phyloP scores from a whole-genome alignment of 1,140 invertebrate genomes.

The Lethrus apterus region DNA sequence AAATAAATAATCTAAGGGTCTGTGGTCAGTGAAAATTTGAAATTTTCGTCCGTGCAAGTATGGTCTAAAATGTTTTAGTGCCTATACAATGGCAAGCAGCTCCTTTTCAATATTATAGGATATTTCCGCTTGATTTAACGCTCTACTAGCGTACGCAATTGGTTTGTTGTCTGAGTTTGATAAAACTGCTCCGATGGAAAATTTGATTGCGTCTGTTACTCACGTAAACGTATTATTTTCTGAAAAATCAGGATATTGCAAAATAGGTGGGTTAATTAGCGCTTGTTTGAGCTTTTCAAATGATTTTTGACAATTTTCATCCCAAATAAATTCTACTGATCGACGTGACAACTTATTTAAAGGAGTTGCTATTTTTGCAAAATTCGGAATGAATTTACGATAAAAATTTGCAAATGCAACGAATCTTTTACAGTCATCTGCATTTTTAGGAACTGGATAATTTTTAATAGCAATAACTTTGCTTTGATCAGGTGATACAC shows the following conservation, averaged over 20 bases:
- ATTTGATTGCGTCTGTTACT: conserved; percentile 27
- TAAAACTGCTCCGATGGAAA: conserved; percentile 29
- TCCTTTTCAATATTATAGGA: conserved; percentile 33
- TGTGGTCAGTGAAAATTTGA: conserved; percentile 7
- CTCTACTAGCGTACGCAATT: conserved; percentile 39
- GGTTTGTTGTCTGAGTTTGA: conserved; percentile 22
- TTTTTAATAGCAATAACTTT: conserved; percentile 22
- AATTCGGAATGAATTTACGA: conserved; percentile 6
- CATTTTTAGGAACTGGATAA: conserved; percentile 25
- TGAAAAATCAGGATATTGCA: conserved; percentile 14
- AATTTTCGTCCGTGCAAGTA: conserved; percentile 9
- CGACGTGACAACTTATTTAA: conserved; percentile 6
- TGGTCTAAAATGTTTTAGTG: conserved; percentile 10
- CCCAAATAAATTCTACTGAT: conserved; percentile 2
- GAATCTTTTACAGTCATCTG: conserved; percentile 24
- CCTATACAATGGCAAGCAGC: conserved; percentile 22
- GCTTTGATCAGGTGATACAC: conserved; percentile 27
- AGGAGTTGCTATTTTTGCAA: conserved; percentile 10
- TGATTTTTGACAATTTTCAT: neutral
- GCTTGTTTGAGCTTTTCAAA: conserved; percentile 5
- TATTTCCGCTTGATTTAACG: conserved; percentile 15
- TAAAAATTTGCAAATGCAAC: conserved; percentile 24
- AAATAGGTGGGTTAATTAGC: conserved; percentile 2
- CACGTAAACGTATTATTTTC: neutral
- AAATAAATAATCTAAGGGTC: conserved; percentile 7